Conservation (phyloP, 2,113 vertebrate species). For the Corythaixoides concolor region DNA sequence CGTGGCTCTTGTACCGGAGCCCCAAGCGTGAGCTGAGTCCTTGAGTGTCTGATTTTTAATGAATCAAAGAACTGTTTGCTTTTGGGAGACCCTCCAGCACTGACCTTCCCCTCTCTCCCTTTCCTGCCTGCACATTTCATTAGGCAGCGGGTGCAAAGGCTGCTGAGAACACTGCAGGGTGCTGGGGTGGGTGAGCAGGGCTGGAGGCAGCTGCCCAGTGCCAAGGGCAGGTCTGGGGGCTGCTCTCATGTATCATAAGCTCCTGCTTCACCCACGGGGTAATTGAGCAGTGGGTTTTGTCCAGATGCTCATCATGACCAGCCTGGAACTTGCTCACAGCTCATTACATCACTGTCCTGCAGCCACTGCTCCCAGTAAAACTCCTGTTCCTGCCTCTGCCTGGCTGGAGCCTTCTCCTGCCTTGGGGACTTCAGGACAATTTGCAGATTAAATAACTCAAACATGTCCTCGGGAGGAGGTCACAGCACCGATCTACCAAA, state of each 20-base stretch:
- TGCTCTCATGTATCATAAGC: background rate
- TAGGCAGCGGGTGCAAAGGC: background rate
- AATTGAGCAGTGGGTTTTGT: background rate
- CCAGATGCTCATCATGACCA: background rate
- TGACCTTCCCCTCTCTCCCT: rapidly evolving
- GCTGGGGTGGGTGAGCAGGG: background rate
- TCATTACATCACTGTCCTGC: rapidly evolving
- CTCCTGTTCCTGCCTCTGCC: background rate
- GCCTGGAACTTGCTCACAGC: background rate
- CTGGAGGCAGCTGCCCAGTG: background rate
- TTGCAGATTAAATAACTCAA: background rate
- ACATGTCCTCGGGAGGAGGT: background rate
- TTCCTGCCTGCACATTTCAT: background rate
- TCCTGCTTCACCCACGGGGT: background rate
- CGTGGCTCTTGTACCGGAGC: rapidly evolving
- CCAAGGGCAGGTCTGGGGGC: background rate
- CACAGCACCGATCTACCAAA: background rate
- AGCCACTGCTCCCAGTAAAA: background rate
- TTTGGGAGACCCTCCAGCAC: background rate
- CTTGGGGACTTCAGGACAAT: background rate
- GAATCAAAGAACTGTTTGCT: background rate
- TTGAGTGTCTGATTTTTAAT: background rate
- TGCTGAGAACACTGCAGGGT: background rate
- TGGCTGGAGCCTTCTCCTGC: background rate
- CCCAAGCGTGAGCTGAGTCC: background rate